Percentiles rank a stretch among this genome's conserved stretches.
These are phyloP conservation scores for Tetrax tetrax DNA, from an alignment of 2,113 vertebrate genomes.

Conservation along the genomic window DNA sequence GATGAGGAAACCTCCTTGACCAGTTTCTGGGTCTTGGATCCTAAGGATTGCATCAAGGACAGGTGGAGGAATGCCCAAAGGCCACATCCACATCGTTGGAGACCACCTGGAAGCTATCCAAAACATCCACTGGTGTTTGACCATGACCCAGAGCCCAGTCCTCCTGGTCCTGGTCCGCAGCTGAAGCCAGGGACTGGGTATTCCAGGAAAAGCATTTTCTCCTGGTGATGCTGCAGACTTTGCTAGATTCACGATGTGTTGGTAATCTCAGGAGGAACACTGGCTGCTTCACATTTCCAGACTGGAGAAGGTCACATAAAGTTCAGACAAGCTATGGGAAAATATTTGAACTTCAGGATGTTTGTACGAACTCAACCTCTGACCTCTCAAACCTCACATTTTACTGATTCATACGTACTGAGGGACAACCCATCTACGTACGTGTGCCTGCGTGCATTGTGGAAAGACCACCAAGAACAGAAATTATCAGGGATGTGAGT, in stretches of 20 bases:
- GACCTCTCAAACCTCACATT: not conserved
- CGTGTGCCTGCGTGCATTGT: fast-evolving
- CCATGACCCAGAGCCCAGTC: not conserved
- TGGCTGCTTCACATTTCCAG: not conserved
- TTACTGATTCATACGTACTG: not conserved
- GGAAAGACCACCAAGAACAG: not conserved
- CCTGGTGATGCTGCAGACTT: not conserved
- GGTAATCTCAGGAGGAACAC: not conserved
- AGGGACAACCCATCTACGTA: not conserved
- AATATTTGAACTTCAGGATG: slow-evolving; percentile 5
- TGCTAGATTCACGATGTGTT: not conserved
- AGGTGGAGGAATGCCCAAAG: not conserved
- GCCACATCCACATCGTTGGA: fast-evolving
- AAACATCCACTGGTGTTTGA: not conserved
- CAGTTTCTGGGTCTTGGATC: not conserved
- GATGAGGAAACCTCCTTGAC: not conserved
- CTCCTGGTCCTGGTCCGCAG: not conserved
- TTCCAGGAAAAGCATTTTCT: not conserved
- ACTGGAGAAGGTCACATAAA: slow-evolving; percentile 7
- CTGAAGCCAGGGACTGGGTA: not conserved
- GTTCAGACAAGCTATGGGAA: slow-evolving; percentile 47
- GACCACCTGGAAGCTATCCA: not conserved
- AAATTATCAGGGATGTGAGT: not conserved
- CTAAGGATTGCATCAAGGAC: not conserved
- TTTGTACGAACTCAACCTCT: not conserved